These are phyloP conservation scores for Athalia cordata DNA, from an alignment of 2,888 invertebrate genomes.

Conservation along the genomic window DNA sequence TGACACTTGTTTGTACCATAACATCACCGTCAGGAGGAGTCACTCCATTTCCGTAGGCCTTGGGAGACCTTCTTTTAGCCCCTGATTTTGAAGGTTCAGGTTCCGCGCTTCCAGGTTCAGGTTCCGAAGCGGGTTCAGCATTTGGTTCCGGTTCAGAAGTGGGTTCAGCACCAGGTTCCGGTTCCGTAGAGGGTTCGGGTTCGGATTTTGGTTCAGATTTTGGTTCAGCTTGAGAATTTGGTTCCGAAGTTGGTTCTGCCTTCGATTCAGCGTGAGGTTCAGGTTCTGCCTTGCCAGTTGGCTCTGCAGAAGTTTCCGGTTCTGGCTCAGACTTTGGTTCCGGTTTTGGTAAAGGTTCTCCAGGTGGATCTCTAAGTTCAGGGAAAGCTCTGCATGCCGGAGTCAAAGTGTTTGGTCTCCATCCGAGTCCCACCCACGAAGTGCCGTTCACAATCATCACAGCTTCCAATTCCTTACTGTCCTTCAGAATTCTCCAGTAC, in stretches of 20 bases:
- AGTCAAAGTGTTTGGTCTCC: conserved; percentile 87
- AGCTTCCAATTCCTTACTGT: conserved; percentile 90
- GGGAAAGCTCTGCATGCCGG: conserved; percentile 89
- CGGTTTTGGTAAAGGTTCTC: conserved; percentile 72
- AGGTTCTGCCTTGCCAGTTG: conserved; percentile 63
- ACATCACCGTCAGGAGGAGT: conserved; percentile 75
- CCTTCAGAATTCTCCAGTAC: conserved; percentile 90
- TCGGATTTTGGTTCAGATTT: conserved; percentile 71
- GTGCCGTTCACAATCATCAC: conserved; percentile 91
- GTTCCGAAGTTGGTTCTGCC: conserved; percentile 47
- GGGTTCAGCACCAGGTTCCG: conserved; percentile 66
- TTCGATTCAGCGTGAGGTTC: conserved; percentile 56
- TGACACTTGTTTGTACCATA: conserved; percentile 86
- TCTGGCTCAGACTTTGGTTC: conserved; percentile 70
- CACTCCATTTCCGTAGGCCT: conserved; percentile 57
- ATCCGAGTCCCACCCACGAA: conserved; percentile 90
- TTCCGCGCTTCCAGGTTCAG: conserved; percentile 57
- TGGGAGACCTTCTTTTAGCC: conserved; percentile 68
- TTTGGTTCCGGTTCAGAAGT: conserved; percentile 67
- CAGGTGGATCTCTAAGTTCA: conserved; percentile 74
- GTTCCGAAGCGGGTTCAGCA: conserved; percentile 66
- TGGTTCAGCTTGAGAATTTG: conserved; percentile 63
- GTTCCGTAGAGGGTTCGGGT: conserved; percentile 70
- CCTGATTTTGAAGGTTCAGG: conserved; percentile 62
- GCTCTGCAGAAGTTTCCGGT: conserved; percentile 59